Evolutionary conservation across 2,888 invertebrate genomes (phyloP), one percentile per base, ranked within the genome.

Genomic region (Stictocephala bisonia): DNA sequence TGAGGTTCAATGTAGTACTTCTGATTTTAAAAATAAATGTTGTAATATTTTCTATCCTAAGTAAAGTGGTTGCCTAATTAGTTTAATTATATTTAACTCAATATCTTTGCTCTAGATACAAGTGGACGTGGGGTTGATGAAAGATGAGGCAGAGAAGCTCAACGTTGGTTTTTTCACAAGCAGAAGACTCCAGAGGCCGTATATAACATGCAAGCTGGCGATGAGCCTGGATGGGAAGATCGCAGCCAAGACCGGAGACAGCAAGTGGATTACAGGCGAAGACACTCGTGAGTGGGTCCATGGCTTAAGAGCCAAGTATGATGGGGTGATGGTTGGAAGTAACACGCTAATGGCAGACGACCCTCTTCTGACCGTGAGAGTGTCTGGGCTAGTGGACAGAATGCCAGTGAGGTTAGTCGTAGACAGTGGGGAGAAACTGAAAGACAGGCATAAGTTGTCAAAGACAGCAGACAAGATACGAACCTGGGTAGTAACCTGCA

Each of bases 231-330:
- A 73, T 35, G 72, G 72, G 4, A 66, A 53, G 40, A 72, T 68
- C 2, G 72, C 72, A 13, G 20, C 41, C 1, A 26, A 29, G 26
- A 67, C 53, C 3, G 72, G 72, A 2, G 66, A 68, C 24, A 72
- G 72, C 26, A 72, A 72, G 41, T 72, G 72, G 72, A 72, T 72
- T 15, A 72, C 68, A 18, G 11, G 53, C 9, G 67, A 53, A 11
- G 67, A 67, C 29, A 68, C 72, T 11, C 50, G 72, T n/a, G 26
- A 68, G 22, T 53, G 68, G 66, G 67, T 67, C 0, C 66, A 72
- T 13, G 44, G 56, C 18, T 15, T 72, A 1, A 51, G 72, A 15
- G 35, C 67, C 1, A 53, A 11, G n/a, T 66, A 66, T 20, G 66
- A 66, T 7, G 72, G 64, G 1, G 29, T 72, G 3, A 67, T 72